Base-by-base conservation (phyloP, 2,113 vertebrate species). In the Theristicus caerulescens region DNA sequence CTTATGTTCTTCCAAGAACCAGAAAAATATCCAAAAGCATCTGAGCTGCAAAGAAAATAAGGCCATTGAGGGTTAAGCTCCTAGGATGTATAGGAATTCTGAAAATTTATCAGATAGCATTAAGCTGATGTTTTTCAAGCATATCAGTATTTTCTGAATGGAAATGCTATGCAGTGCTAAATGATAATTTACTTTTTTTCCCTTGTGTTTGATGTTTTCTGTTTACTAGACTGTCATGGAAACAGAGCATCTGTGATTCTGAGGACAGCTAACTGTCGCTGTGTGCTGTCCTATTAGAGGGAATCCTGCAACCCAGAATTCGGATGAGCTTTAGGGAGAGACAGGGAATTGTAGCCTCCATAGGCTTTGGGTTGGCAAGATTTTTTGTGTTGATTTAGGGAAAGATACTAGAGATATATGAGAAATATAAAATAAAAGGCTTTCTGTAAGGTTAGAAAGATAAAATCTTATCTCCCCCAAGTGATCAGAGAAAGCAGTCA, bases 251-350 rank as follows among this genome's bases (percentile, higher is more conserved):
- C n/a, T 87, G 18, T 65, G 66, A 71, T 88, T 76, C 47, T 31
- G 19, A 78, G 38, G 65, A 66, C 47, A 78, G 46, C 12, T 74
- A 46, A 65, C 11, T 5, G 1, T 55, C 0, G 0, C 2, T 79
- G 38, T 47, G 11, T 61, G 26, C 31, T 82, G 17, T 69, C 19
- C 9, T 65, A 2, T 13, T 40, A 85, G 36, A 69, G 27, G 38
- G 24, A 88, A 69, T 69, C 11, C 49, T 29, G 21, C 38, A 87
- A 18, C 3, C 7, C 27, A 46, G 25, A 96, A 81, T 66, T 93
- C 74, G 88, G 27, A 91, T 40, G 57, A 88, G 18, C 16, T 59
- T 55, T 54, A 16, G 34, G 25, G 19, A 78, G 26, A 76, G 24
- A 17, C 1, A 0, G 9, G 36, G 38, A 88, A 76, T 20, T 79